Evolutionary conservation across 2,113 vertebrate species (phyloP).

Genomic region (Lophius piscatorius): DNA sequence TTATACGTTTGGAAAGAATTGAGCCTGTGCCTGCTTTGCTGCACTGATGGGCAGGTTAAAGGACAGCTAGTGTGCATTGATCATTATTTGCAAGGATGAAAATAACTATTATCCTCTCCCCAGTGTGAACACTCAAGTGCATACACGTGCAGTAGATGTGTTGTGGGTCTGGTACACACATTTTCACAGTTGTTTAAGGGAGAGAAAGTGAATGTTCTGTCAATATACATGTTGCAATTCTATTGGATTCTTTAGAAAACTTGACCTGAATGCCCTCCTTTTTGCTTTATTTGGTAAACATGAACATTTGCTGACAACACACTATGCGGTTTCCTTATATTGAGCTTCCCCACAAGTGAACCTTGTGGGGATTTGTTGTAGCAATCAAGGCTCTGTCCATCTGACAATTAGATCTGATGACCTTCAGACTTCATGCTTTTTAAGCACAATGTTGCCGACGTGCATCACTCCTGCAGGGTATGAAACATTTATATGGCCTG

Average conservation of each 20-base stretch:
- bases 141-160: not conserved
- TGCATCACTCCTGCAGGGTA: conserved; percentile 47
- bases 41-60: conserved; percentile 44
- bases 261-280: conserved; percentile 44
- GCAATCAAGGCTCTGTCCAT: conserved; percentile 43
- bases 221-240: conserved; percentile 28
- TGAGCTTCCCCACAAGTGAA: conserved; percentile 6
- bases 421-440: conserved; percentile 58
- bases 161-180: not conserved
- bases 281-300: conserved; percentile 59
- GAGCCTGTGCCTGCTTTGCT: conserved; percentile 28
- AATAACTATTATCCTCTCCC: conserved; percentile 19
- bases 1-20: conserved; percentile 35
- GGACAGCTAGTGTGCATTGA: conserved; percentile 26
- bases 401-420: conserved; percentile 68
- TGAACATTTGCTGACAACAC: conserved; percentile 57
- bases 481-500: conserved; percentile 66
- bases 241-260: conserved; percentile 19
- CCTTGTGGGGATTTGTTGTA: conserved; percentile 40
- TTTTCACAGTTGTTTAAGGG: conserved; percentile 15
- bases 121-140: not conserved
- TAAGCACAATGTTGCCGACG: conserved; percentile 32
- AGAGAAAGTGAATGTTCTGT: conserved; percentile 23
- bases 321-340: conserved; percentile 21
- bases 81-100: conserved; percentile 46